Conservation (phyloP, 2,113 vertebrate genomes). For the Meriones unguiculatus region DNA sequence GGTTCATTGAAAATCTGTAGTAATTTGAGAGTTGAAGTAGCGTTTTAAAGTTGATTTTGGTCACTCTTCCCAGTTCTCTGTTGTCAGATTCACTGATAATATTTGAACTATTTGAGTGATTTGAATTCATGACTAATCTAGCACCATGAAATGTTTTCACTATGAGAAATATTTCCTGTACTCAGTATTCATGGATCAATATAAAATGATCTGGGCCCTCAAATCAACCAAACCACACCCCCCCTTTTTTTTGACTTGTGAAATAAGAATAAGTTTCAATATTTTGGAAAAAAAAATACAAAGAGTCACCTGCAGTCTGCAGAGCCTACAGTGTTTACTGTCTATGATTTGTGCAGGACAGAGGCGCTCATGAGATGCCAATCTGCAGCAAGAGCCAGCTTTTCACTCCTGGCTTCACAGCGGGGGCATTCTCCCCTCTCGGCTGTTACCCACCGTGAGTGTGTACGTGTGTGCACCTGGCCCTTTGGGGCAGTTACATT, state of each 20-base stretch:
- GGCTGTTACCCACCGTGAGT: too few species aligned
- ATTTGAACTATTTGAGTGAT: background rate
- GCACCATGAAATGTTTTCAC: background rate
- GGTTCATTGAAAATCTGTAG: constrained; percentile 77
- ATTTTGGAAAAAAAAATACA: background rate
- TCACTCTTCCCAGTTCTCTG: background rate
- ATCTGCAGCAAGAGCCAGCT: background rate
- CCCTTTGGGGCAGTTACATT: constrained; percentile 25
- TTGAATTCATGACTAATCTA: constrained; percentile 19
- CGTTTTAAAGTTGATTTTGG: constrained; percentile 57
- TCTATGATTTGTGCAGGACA: background rate
- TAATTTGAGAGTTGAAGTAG: constrained; percentile 72
- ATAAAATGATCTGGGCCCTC: background rate
- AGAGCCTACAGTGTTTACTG: background rate
- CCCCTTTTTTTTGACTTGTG: background rate
- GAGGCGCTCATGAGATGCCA: background rate
- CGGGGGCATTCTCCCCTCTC: background rate
- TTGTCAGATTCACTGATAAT: constrained; percentile 18
- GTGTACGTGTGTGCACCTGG: background rate
- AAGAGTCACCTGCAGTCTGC: background rate
- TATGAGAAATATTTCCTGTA: background rate
- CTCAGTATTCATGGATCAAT: background rate
- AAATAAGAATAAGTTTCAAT: background rate
- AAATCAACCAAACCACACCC: background rate
- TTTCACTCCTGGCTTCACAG: background rate